A percentile compares a stretch with the other conserved stretches of the same genome.
Evolutionary conservation across 1,140 invertebrate species (phyloP).

Genomic region (Pemphigus obesinymphae): DNA sequence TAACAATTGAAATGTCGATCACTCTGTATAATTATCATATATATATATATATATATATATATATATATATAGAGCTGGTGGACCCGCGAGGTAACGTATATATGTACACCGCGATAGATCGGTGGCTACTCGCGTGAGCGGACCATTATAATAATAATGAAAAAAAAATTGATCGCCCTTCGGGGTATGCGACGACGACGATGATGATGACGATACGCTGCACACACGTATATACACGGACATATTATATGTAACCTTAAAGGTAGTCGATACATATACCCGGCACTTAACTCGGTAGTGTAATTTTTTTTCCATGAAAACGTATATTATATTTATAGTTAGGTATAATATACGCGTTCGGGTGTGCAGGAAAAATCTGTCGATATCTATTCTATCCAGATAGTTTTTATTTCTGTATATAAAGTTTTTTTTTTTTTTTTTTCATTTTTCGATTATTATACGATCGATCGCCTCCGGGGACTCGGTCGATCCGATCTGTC

Average conservation of each 20-base stretch:
- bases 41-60: too few relatives aligned
- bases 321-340: background rate
- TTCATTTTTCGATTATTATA: background rate
- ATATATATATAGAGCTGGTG: too few relatives aligned
- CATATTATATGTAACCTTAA: background rate
- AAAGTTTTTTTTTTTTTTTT: background rate
- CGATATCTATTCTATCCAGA: background rate
- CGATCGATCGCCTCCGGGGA: conserved; percentile 15
- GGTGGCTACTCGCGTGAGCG: background rate
- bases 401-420: background rate
- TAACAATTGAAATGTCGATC: background rate
- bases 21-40: too few relatives aligned
- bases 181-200: background rate
- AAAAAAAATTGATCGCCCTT: conserved; percentile 34
- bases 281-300: conserved; percentile 36
- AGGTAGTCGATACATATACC: background rate
- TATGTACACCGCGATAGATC: background rate
- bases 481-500: background rate
- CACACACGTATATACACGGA: background rate
- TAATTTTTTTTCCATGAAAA: conserved; percentile 24
- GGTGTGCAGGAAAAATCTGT: background rate
- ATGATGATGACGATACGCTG: background rate
- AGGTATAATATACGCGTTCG: background rate
- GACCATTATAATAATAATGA: conserved; percentile 18
- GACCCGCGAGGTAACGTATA: too few relatives aligned